Evolutionary conservation across 2,797 vertebrate genomes (phyloP).

Genomic region (Cephalopachus bancanus): DNA sequence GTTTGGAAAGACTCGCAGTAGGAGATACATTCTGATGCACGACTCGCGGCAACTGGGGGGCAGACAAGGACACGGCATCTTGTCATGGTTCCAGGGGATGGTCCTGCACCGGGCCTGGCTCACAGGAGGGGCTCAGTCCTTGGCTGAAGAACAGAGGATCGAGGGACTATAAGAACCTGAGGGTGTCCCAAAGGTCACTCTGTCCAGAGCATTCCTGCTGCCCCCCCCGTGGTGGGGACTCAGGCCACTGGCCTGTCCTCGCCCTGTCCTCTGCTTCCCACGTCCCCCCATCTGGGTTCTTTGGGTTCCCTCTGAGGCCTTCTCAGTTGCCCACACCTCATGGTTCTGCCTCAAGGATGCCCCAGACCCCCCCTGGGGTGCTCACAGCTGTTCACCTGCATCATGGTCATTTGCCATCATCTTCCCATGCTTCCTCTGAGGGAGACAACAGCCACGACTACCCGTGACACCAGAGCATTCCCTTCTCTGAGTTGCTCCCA

Average conservation of each 20-base stretch:
- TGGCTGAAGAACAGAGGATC: not conserved
- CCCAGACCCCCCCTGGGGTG: too few relatives aligned
- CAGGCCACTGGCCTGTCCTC: not conserved
- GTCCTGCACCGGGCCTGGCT: too few relatives aligned
- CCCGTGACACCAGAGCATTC: not conserved
- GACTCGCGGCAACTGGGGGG: rapidly evolving
- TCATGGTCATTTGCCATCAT: not conserved
- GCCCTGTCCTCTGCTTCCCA: not conserved
- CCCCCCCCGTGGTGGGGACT: too few relatives aligned
- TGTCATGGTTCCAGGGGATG: not conserved
- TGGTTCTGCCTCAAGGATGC: not conserved
- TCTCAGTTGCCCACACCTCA: not conserved
- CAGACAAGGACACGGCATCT: rapidly evolving
- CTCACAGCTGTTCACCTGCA: not conserved
- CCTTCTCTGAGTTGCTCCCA: not conserved
- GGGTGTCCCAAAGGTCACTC: not conserved
- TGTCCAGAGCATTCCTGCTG: not conserved
- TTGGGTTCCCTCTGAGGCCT: not conserved
- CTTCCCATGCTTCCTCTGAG: not conserved
- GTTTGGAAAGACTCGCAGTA: too few relatives aligned
- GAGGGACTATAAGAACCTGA: not conserved
- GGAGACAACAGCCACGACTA: not conserved
- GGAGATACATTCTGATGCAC: too few relatives aligned
- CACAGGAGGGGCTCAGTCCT: not conserved
- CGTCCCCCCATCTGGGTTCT: rapidly evolving